Evolutionary conservation across 2,888 invertebrate genomes (phyloP), one percentile per base, ranked within the genome.

Genomic region (Drosophila antonietae): DNA sequence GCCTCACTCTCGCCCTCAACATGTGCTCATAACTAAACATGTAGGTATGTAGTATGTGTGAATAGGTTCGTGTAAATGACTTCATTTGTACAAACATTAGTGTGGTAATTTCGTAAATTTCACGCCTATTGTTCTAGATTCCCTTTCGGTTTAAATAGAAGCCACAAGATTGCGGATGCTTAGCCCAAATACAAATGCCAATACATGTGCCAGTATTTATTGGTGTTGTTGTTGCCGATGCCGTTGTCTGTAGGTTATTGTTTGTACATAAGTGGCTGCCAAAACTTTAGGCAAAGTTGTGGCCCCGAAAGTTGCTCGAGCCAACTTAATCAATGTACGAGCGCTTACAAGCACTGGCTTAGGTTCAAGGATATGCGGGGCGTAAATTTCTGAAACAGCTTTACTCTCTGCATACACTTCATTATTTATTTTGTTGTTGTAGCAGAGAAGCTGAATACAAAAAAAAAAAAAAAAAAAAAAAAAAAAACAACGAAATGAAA

Each of bases 51-150:
- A 28, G 39, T 3, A n/a, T 7, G 15, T 39, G 39, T 39, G 39
- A 14, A 14, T 37, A 14, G 1, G 15, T 39, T 43, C 46, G 52
- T 49, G 66, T 71, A 62, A 81, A 83, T 84, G 85, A 71, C 76
- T 84, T 76, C 85, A 83, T 83, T 82, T 84, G 82, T 82, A 74
- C 80, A 64, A 76, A 68, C 84, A 81, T 86, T 88, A 82, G 80
- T 82, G 72, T 58, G 89, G 81, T 79, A 81, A 89, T 89, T 87
- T 82, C 83, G 88, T 87, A 87, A 87, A 86, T 84, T 88, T 87
- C 80, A 82, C 82, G 88, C 79, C 81, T 70, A 69, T 64, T 81
- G 68, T 70, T 52, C 60, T 60, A 35, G 51, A 68, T 62, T 56
- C 70, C 72, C 58, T 65, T 79, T 78, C 52, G 65, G 73, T 85